Conservation (phyloP, 2,113 vertebrate species). For the Prietella phreatophila region DNA sequence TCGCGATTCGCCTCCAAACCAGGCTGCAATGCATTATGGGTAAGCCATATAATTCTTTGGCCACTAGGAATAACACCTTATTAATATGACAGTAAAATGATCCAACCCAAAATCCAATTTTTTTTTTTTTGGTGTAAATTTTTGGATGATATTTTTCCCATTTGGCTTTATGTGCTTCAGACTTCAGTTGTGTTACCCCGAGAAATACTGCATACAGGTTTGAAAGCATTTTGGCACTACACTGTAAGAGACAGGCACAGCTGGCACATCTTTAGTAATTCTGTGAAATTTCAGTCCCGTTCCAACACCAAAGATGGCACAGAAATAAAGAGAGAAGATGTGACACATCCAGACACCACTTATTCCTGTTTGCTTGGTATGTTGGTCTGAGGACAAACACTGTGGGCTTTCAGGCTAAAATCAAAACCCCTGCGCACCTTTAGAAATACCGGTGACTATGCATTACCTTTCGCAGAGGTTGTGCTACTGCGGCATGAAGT, state of each 20-base stretch:
- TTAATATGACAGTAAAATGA: background rate
- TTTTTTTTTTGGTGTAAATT: background rate
- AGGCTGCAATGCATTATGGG: background rate
- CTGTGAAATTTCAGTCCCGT: background rate
- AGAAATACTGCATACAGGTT: slow-evolving; percentile 26
- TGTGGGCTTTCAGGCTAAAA: background rate
- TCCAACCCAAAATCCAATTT: too few relatives aligned
- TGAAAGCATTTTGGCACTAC: slow-evolving; percentile 32
- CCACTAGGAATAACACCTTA: background rate
- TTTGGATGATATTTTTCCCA: background rate
- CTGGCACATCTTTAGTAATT: slow-evolving; percentile 28
- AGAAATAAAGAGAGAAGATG: background rate
- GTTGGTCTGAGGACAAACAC: slow-evolving; percentile 19
- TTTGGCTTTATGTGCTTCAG: background rate
- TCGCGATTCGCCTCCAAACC: background rate
- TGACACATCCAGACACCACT: background rate
- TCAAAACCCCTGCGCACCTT: background rate
- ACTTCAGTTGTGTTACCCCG: background rate
- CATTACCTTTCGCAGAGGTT: background rate
- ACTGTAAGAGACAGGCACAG: background rate
- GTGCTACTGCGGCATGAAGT: background rate
- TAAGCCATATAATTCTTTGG: background rate
- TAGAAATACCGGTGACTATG: background rate
- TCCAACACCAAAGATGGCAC: background rate
- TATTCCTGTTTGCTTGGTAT: slow-evolving; percentile 5